Percentiles rank a stretch among this genome's conserved stretches.
Evolutionary conservation across 2,113 vertebrate species (phyloP).

Genomic region (Lepisosteus oculatus): DNA sequence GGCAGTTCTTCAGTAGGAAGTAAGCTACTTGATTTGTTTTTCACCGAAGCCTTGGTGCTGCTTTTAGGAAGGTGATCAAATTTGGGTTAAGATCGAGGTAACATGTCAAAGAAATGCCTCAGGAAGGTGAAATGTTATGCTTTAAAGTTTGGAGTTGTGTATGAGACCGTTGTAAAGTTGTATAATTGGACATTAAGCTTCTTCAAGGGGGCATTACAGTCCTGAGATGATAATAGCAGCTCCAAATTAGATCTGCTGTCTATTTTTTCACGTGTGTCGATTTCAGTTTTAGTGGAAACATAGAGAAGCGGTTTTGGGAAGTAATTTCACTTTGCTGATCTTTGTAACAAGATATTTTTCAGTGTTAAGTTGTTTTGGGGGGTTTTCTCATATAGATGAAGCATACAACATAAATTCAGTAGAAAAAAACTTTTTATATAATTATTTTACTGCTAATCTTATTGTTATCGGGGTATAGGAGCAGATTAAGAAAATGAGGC

Average conservation of each 20-base stretch:
- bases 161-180: neutral
- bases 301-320: neutral
- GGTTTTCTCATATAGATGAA: neutral
- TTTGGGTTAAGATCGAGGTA: no score
- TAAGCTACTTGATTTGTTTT: neutral
- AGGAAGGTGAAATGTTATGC: neutral
- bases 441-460: no score
- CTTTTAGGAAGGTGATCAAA: no score
- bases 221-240: neutral
- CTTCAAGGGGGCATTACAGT: neutral
- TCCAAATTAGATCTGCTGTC: neutral
- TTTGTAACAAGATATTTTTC: conserved; percentile 1
- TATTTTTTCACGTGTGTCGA: no score
- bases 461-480: no score
- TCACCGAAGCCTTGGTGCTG: neutral
- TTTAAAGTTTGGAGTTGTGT: neutral
- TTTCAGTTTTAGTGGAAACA: neutral
- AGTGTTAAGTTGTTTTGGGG: neutral
- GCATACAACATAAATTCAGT: no score
- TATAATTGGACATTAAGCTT: neutral
- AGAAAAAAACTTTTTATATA: no score
- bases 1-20: neutral
- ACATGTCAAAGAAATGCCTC: no score
- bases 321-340: neutral
- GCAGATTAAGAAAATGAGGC: no score